Conservation (phyloP, 2,888 invertebrate genomes). For the Microctonus aethiopoides region DNA sequence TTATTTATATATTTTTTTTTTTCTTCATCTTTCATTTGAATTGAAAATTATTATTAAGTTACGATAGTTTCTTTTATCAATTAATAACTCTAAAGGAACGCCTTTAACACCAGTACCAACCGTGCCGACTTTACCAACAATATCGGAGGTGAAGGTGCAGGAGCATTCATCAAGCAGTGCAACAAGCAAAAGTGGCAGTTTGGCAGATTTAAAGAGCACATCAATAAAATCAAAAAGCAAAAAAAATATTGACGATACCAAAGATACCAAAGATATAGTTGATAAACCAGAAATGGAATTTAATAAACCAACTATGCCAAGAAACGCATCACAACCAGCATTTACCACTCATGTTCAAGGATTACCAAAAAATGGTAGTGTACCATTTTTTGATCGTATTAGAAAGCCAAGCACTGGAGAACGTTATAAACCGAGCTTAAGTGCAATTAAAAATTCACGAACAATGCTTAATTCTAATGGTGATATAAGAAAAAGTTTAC, state of each 20-base stretch:
- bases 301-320: conserved; percentile 73
- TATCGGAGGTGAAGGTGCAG: conserved; percentile 83
- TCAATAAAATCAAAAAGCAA: conserved; percentile 57
- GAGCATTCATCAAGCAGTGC: conserved; percentile 73
- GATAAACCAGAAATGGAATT: conserved; percentile 62
- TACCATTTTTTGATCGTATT: conserved; percentile 89
- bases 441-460: conserved; percentile 82
- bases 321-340: conserved; percentile 89
- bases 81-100: conserved; percentile 68
- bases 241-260: conserved; percentile 65
- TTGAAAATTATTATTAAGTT: background rate
- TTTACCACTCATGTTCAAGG: conserved; percentile 81
- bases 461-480: conserved; percentile 81
- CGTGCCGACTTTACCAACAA: conserved; percentile 88
- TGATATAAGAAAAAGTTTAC: conserved; percentile 75
- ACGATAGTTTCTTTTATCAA: conserved; percentile 28
- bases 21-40: background rate
- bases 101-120: conserved; percentile 84
- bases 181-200: conserved; percentile 68
- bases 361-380: conserved; percentile 88
- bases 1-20: background rate
- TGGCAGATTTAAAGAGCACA: conserved; percentile 58
- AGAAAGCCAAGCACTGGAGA: conserved; percentile 86
- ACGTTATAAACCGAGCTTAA: conserved; percentile 85
- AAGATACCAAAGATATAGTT: conserved; percentile 51